Base-by-base conservation (phyloP, 2,113 vertebrate genomes). In the Oncorhynchus clarkii region DNA sequence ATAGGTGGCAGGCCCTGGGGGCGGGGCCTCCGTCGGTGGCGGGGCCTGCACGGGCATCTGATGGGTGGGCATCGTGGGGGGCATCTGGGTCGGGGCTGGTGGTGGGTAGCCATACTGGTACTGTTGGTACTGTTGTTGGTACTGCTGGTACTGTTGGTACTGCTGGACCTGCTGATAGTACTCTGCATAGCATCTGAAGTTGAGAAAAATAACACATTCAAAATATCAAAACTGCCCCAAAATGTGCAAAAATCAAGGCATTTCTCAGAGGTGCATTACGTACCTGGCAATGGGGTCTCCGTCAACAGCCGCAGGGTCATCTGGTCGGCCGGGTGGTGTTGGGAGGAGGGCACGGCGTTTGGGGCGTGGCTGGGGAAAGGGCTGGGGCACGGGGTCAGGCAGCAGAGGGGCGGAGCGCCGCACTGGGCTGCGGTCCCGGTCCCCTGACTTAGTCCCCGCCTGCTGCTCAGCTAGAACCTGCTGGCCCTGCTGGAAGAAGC, bases 101-200 rank as follows among this genome's bases (percentile, higher is more conserved):
- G 88, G 89, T 1, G 90, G 91, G 84, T 93, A 92, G 64, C 88
- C 90, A 79, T 94, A 93, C 80, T 92, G 91, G 70, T 93, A 90
- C 88, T 94, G 93, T 62, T 94, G 93, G 73, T 93, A 92, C 88
- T 94, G 92, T 66, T 93, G 92, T 51, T 93, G 92, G 80, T 94
- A 94, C 70, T 93, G 93, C 13, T 93, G 93, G 81, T 93, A 94
- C 68, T 94, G 92, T 54, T 94, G 93, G 81, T 93, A 94, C 49
- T 94, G 92, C 67, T 94, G 92, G 90, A 93, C 91, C 86, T 94
- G 93, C 77, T 94, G 93, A 82, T 92, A 92, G 88, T 94, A 94
- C 80, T 94, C 93, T 39, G 92, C 78, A 78, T 94, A 94, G 60
- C 92, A 94, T 81, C 93, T 94, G 77, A 20, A 77, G 70, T 4